phyloP scores from a whole-genome alignment of 2,888 invertebrate genomes.

The Sericinus montela region DNA sequence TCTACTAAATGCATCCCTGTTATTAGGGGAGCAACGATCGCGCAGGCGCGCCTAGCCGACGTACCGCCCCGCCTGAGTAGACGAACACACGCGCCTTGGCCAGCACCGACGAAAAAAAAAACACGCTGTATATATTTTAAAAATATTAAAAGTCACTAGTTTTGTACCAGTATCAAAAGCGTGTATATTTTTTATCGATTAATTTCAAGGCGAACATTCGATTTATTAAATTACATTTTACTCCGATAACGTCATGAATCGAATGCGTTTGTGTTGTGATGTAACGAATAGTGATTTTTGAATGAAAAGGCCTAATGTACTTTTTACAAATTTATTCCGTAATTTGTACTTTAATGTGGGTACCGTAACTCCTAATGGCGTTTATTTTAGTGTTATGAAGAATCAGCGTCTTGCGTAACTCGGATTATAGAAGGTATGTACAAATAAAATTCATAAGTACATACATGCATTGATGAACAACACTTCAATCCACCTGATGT shows the following conservation, averaged over 20 bases:
- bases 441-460: background rate
- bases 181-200: background rate
- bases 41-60: conserved; percentile 55
- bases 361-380: background rate
- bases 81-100: conserved; percentile 24
- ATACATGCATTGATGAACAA: too few species aligned
- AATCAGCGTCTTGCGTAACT: conserved; percentile 11
- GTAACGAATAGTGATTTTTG: conserved; percentile 16
- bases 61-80: conserved; percentile 43
- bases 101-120: conserved; percentile 23
- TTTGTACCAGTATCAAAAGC: background rate
- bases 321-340: background rate
- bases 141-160: conserved; percentile 3
- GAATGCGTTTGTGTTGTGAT: conserved; percentile 13
- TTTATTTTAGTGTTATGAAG: background rate
- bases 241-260: background rate
- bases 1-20: conserved; percentile 40
- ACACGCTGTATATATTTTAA: conserved; percentile 20
- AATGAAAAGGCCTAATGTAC: conserved; percentile 11
- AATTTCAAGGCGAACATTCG: background rate
- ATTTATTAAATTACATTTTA: background rate
- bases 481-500: too few species aligned
- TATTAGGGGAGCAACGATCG: conserved; percentile 51
- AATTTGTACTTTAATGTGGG: background rate
- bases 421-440: conserved; percentile 5